These are phyloP conservation scores for Epirrhoe alternata DNA, from an alignment of 2,888 invertebrate genomes.

Conservation along the genomic window DNA sequence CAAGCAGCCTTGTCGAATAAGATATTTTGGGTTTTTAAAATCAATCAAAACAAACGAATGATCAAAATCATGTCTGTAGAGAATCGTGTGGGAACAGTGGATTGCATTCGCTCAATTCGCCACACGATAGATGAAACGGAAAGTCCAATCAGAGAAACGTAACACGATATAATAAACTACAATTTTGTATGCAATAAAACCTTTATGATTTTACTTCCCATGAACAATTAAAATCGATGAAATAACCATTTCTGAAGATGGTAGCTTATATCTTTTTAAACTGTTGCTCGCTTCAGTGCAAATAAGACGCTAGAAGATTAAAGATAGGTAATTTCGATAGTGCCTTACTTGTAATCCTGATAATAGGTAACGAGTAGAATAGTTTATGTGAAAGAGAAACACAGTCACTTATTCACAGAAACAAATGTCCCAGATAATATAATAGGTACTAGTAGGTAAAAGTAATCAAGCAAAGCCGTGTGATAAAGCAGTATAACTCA, in stretches of 20 bases:
- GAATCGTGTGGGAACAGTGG: slow-evolving; percentile 2
- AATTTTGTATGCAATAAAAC: slow-evolving; percentile 1
- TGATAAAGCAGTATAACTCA: not conserved
- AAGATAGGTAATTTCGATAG: too few relatives aligned
- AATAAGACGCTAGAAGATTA: too few relatives aligned
- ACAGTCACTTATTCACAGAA: not conserved
- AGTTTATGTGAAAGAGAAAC: too few relatives aligned
- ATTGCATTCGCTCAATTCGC: slow-evolving; percentile 18
- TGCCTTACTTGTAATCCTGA: too few relatives aligned
- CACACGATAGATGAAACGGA: slow-evolving; percentile 18
- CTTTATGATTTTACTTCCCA: slow-evolving; percentile 20
- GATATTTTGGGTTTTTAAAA: too few relatives aligned
- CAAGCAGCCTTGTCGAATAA: too few relatives aligned
- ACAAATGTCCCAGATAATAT: not conserved
- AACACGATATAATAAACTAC: not conserved
- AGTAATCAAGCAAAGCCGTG: slow-evolving; percentile 4
- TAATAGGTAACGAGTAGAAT: too few relatives aligned
- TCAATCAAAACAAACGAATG: not conserved
- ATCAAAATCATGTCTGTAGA: not conserved
- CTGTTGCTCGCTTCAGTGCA: too few relatives aligned
- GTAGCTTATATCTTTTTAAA: too few relatives aligned
- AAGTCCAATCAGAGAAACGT: slow-evolving; percentile 13
- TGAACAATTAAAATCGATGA: slow-evolving; percentile 4
- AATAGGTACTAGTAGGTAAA: too few relatives aligned
- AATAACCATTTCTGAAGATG: not conserved